Conservation (phyloP, 2,888 invertebrate species). For the Machimus atricapillus region DNA sequence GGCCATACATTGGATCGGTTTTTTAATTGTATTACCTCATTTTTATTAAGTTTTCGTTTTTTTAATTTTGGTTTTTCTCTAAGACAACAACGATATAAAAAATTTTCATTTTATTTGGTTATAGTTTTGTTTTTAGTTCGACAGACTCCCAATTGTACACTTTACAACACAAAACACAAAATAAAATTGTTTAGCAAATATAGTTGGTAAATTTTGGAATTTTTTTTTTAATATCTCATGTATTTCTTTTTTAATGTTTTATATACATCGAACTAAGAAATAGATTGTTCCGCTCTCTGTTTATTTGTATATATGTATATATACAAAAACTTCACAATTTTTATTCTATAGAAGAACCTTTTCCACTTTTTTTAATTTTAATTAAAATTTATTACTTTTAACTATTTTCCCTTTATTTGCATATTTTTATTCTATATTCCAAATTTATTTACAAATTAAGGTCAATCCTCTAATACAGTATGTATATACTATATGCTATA, state of each 20-base stretch:
- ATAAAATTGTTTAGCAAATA: neutral
- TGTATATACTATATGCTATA: no score
- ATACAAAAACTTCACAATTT: neutral
- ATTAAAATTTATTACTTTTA: no score
- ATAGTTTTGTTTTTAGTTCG: neutral
- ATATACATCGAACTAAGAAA: neutral
- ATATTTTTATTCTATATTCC: no score
- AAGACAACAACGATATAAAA: constrained; percentile 25
- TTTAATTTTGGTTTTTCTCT: neutral
- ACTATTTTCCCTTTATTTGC: neutral
- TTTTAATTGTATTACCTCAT: neutral
- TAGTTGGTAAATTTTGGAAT: neutral
- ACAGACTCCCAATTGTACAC: neutral
- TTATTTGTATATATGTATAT: neutral
- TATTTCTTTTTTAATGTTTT: neutral
- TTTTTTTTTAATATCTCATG: neutral
- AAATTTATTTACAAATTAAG: neutral
- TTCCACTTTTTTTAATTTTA: neutral
- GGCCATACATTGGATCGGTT: neutral
- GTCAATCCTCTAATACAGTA: neutral
- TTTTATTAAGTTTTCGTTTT: no score
- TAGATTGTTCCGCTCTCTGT: neutral
- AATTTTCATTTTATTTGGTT: neutral
- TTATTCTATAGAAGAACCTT: neutral
- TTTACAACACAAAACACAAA: neutral